phyloP scores from a whole-genome alignment of 2,888 invertebrate species.

The Priocnemis perturbator region DNA sequence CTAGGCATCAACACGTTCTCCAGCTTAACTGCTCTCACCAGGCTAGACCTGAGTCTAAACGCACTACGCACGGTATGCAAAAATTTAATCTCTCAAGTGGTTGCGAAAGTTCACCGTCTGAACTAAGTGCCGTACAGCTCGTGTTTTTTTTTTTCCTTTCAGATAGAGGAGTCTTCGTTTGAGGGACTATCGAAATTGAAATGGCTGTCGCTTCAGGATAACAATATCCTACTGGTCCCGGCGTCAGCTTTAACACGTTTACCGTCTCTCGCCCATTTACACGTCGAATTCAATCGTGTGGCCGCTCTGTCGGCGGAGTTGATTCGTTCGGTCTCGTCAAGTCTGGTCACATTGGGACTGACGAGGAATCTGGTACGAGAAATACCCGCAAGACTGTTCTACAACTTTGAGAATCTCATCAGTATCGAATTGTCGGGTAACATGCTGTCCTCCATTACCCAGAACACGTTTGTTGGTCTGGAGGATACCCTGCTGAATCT shows the following conservation, averaged over 20 bases:
- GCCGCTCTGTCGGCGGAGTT: slow-evolving; percentile 90
- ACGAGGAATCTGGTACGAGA: slow-evolving; percentile 92
- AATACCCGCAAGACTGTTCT: slow-evolving; percentile 87
- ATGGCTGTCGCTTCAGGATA: slow-evolving; percentile 88
- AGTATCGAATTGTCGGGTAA: slow-evolving; percentile 89
- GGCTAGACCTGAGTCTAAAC: slow-evolving; percentile 90
- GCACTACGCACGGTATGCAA: slow-evolving; percentile 85
- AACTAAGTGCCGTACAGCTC: not conserved
- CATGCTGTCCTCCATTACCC: slow-evolving; percentile 82
- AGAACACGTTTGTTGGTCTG: slow-evolving; percentile 86
- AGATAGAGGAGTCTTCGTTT: slow-evolving; percentile 93
- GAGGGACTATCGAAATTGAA: slow-evolving; percentile 87
- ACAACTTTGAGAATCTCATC: slow-evolving; percentile 84
- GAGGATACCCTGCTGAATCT: slow-evolving; percentile 84
- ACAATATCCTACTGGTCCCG: slow-evolving; percentile 91
- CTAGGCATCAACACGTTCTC: slow-evolving; percentile 89
- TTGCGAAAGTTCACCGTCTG: too few relatives aligned
- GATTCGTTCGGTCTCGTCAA: slow-evolving; percentile 83
- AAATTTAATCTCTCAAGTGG: not conserved
- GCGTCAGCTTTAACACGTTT: slow-evolving; percentile 89
- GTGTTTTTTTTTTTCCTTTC: slow-evolving; percentile 47
- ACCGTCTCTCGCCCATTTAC: slow-evolving; percentile 83
- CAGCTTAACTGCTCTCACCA: slow-evolving; percentile 82
- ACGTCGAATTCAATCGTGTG: slow-evolving; percentile 90
- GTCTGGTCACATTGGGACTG: slow-evolving; percentile 83